Conservation (phyloP, 2,113 vertebrate genomes). For the Thamnophis sirtalis region DNA sequence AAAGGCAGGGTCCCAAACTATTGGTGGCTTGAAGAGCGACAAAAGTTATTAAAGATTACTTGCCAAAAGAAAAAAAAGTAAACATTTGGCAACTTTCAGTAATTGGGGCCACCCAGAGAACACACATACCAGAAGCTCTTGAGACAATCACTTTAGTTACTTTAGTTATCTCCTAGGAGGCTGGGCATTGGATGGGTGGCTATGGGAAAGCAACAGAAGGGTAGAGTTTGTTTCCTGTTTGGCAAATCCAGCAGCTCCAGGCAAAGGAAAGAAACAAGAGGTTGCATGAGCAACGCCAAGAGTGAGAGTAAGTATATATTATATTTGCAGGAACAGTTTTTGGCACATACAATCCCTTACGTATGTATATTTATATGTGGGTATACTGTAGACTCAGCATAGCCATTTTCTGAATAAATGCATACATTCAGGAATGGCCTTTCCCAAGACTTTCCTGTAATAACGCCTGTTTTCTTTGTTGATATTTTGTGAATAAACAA, state of each 20-base stretch:
- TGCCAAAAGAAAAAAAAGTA: neutral
- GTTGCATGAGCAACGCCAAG: neutral
- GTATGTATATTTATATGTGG: neutral
- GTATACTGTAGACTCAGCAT: neutral
- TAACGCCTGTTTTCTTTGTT: neutral
- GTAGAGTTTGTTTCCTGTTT: constrained; percentile 12
- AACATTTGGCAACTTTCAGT: neutral
- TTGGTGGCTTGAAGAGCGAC: neutral
- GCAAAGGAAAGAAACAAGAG: constrained; percentile 11
- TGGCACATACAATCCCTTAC: constrained; percentile 49
- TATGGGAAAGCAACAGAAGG: neutral
- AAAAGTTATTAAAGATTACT: neutral
- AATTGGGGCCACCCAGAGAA: neutral
- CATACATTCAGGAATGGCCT: neutral
- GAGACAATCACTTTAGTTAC: neutral
- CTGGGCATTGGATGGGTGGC: neutral
- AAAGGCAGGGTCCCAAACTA: neutral
- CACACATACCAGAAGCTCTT: neutral
- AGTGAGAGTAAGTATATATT: constrained; percentile 22
- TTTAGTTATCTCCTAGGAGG: neutral
- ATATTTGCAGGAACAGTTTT: constrained; percentile 48
- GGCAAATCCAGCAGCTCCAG: constrained; percentile 55
- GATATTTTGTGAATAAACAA: neutral
- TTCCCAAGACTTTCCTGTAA: neutral
- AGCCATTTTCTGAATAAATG: neutral